Conservation (phyloP, 2,797 vertebrate genomes). For the Fistularia commersonii region DNA sequence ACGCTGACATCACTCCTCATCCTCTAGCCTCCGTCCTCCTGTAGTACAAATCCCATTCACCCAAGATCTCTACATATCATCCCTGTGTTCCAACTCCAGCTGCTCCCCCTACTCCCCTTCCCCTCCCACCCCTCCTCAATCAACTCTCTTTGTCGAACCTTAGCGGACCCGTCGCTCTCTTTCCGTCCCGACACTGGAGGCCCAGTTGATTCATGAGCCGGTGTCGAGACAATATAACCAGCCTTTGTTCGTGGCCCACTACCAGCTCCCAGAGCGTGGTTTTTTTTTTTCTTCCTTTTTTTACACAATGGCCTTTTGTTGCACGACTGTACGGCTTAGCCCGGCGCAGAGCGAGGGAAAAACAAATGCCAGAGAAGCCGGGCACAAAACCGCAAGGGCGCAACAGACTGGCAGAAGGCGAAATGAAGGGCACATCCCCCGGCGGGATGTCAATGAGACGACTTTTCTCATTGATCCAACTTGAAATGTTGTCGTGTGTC, state of each 20-base stretch:
- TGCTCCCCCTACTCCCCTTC: slow-evolving; percentile 38
- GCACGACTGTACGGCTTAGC: slow-evolving; percentile 58
- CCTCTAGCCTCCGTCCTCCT: slow-evolving; percentile 30
- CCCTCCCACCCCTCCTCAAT: slow-evolving; percentile 38
- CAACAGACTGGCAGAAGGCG: background rate
- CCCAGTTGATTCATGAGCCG: slow-evolving; percentile 51
- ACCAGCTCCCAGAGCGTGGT: slow-evolving; percentile 60
- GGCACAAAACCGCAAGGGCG: slow-evolving; percentile 9
- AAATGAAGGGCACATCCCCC: slow-evolving; percentile 1
- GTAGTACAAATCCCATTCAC: slow-evolving; percentile 14
- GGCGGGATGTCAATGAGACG: too few species aligned
- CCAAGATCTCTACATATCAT: slow-evolving; percentile 1
- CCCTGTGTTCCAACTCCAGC: slow-evolving; percentile 34
- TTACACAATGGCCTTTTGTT: slow-evolving; percentile 70
- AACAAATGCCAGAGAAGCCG: slow-evolving; percentile 49
- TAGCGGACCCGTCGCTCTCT: slow-evolving; percentile 17
- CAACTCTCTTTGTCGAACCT: slow-evolving; percentile 28
- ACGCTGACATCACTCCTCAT: slow-evolving; percentile 43
- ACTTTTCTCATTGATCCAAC: too few species aligned
- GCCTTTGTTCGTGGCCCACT: slow-evolving; percentile 70
- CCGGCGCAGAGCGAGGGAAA: slow-evolving; percentile 52
- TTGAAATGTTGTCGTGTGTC: too few species aligned
- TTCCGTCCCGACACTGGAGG: slow-evolving; percentile 47
- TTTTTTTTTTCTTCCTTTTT: slow-evolving; percentile 20
- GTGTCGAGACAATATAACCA: slow-evolving; percentile 65